These are phyloP conservation scores for Gallinago solitaria DNA, from an alignment of 2,797 vertebrate species.

Conservation along the genomic window DNA sequence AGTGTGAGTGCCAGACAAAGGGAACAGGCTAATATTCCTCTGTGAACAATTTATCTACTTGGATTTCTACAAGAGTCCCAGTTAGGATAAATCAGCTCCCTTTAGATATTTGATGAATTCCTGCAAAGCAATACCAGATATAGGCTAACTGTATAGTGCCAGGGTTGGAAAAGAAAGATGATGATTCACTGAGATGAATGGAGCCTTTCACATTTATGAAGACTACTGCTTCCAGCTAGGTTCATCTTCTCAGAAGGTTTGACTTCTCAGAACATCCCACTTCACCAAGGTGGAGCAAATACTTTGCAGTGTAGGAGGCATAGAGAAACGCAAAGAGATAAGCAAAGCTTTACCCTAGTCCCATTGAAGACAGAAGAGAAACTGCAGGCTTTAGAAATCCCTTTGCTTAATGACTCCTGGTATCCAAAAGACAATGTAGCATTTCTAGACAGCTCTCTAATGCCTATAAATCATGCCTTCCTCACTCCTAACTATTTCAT, in stretches of 20 bases:
- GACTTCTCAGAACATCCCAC: constrained; percentile 13
- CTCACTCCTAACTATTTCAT: neutral
- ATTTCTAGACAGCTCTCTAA: neutral
- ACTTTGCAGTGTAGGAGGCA: neutral
- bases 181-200: constrained; percentile 27
- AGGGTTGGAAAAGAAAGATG: neutral
- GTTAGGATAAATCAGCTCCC: neutral
- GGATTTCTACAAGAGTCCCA: neutral
- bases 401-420: neutral
- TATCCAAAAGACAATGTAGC: neutral
- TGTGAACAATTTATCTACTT: neutral
- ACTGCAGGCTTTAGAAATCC: neutral
- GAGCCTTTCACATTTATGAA: constrained; percentile 21
- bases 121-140: constrained; percentile 24
- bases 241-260: constrained; percentile 12
- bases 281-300: neutral
- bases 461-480: neutral
- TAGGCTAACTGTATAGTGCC: constrained; percentile 1
- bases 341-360: neutral
- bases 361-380: neutral
- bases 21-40: constrained; percentile 18
- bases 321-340: neutral
- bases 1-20: neutral
- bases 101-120: constrained; percentile 13
- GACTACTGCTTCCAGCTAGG: neutral